phyloP scores from a whole-genome alignment of 2,113 vertebrate genomes.

The Brachypodius melanocephalos region DNA sequence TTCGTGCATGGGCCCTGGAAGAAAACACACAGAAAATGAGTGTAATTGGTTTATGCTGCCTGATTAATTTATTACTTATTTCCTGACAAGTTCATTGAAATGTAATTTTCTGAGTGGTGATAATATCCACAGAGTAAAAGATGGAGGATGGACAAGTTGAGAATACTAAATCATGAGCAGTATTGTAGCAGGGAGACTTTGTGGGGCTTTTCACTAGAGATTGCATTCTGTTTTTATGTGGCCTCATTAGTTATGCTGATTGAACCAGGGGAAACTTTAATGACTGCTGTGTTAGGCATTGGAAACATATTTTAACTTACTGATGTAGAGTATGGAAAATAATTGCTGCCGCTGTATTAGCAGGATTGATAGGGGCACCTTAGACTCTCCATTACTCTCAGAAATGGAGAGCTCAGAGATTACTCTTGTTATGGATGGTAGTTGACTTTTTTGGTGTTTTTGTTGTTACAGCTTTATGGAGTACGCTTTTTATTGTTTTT shows the following conservation, averaged over 20 bases:
- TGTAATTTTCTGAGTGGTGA: conserved; percentile 66
- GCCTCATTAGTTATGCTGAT: conserved; percentile 51
- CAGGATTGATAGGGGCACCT: conserved; percentile 22
- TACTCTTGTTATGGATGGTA: not conserved
- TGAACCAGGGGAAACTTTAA: conserved; percentile 35
- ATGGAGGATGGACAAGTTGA: conserved; percentile 47
- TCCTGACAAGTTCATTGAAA: conserved; percentile 68
- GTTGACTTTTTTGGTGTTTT: conserved; percentile 12
- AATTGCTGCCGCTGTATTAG: conserved; percentile 33
- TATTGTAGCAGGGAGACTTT: not conserved
- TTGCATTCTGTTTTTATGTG: conserved; percentile 33
- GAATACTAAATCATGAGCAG: conserved; percentile 2
- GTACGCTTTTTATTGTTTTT: conserved; percentile 17
- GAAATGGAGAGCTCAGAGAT: not conserved
- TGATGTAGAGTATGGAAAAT: conserved; percentile 10
- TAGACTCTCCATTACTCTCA: not conserved
- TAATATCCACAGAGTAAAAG: conserved; percentile 54
- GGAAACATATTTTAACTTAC: conserved; percentile 45
- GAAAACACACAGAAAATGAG: conserved; percentile 36
- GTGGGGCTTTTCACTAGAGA: conserved; percentile 43
- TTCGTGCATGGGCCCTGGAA: not conserved
- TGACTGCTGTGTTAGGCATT: conserved; percentile 11
- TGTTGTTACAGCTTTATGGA: conserved; percentile 50
- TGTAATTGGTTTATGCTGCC: conserved; percentile 57
- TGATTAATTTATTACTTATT: conserved; percentile 66